Evolutionary conservation across 92 coral and sea anemone genomes (phyloP), one percentile per base, ranked within the genome.

Genomic region (Umimayanthus chanpuru): DNA sequence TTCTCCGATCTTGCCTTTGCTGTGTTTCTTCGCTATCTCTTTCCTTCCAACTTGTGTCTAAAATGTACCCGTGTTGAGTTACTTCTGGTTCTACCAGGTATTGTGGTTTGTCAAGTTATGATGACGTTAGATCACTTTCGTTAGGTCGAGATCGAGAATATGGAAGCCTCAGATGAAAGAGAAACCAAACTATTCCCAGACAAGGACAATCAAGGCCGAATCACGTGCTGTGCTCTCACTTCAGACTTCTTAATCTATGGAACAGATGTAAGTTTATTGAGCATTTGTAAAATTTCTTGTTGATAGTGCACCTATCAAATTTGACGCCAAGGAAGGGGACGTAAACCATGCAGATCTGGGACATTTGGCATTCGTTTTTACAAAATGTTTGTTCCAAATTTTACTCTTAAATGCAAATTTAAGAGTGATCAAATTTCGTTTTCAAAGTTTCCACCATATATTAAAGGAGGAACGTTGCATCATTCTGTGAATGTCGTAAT

Each of bases 151-250:
- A 95, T 94, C 20, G 99, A 97, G 81, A 89, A 90, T 18, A 80
- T 95, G 93, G 99, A 97, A 71, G 90, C 96, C 26, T 71, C 95
- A 28, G 98, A 96, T 86, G 99, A 91, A 43, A 88, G 99, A 94
- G 99, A 97, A 84, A 95, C 97, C 18, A 92, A 96, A 58, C 92
- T 97, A 36, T 97, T 97, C 44, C 99, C 99, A 16, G 99, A 97
- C 77, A 97, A 97, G 90, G 93, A 92, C 75, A 95, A 88, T 64
- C 96, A 97, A 53, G 99, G 99, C 21, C 90, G 90, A 86, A 91
- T 92, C 75, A 97, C 98, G 2, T 94, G 99, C 80, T 94, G 98
- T 86, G 98, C 97, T 38, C 90, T 97, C 77, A 95, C 99, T 32
- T 76, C 98, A 1, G 99, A 95, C 29, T 97, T 97, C 89, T 80